phyloP scores from a whole-genome alignment of 2,888 invertebrate genomes.

The Halictus quadricinctus region DNA sequence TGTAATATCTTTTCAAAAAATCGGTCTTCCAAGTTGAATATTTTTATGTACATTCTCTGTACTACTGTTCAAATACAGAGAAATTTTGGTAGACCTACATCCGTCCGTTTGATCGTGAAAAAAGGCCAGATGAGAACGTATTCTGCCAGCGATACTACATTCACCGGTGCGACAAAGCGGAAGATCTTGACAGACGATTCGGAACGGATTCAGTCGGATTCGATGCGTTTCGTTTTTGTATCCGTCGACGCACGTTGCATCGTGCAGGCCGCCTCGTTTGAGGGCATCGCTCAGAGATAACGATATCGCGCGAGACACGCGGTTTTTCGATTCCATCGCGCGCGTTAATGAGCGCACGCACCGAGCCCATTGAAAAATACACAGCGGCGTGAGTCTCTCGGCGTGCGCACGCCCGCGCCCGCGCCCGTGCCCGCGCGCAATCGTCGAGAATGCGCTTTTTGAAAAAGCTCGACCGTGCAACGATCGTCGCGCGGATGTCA shows the following conservation, averaged over 20 bases:
- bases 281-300: slow-evolving; percentile 29
- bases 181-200: neutral
- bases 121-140: neutral
- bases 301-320: slow-evolving; percentile 23
- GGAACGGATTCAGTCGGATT: neutral
- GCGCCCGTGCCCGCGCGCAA: slow-evolving; percentile 11
- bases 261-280: neutral
- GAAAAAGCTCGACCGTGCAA: slow-evolving; percentile 32
- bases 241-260: neutral
- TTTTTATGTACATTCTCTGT: neutral
- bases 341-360: slow-evolving; percentile 58
- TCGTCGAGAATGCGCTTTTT: slow-evolving; percentile 34
- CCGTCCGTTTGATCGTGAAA: neutral
- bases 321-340: slow-evolving; percentile 34
- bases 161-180: neutral
- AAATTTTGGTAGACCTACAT: neutral
- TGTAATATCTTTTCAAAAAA: no score
- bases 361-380: neutral
- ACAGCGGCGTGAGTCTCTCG: neutral
- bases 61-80: neutral
- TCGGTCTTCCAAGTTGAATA: neutral
- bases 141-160: no score
- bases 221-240: neutral
- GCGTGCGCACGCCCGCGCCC: neutral
- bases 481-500: slow-evolving; percentile 20